Conservation (phyloP, 1,140 invertebrate genomes). For the Holcopasites calliopsidis region DNA sequence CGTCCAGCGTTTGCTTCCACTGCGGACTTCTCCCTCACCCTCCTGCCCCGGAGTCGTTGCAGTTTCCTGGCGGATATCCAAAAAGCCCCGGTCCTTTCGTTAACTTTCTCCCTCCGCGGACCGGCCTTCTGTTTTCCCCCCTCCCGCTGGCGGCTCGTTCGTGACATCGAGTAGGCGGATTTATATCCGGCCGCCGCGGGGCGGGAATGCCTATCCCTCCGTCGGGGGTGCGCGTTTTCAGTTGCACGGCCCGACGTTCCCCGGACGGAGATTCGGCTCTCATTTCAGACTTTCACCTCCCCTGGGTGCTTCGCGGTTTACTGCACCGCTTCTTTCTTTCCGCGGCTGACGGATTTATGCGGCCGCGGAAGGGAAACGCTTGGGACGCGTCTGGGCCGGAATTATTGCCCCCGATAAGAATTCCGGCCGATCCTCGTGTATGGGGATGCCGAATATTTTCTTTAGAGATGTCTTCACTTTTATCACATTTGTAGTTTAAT, state of each 20-base stretch:
- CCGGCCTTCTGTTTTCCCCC: not conserved
- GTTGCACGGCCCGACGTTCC: constrained; percentile 24
- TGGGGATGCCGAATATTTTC: too few relatives aligned
- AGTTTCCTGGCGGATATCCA: constrained; percentile 45
- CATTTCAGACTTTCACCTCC: constrained; percentile 7
- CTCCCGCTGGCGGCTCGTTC: not conserved
- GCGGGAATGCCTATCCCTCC: constrained; percentile 18
- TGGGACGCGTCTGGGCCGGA: not conserved
- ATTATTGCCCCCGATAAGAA: too few relatives aligned
- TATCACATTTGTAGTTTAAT: too few relatives aligned
- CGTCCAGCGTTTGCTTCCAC: not conserved
- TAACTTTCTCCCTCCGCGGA: constrained; percentile 17
- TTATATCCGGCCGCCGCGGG: constrained; percentile 46
- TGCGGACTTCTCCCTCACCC: constrained; percentile 10
- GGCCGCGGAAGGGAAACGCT: not conserved
- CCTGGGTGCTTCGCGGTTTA: constrained; percentile 12
- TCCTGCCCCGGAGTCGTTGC: not conserved
- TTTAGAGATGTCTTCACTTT: too few relatives aligned
- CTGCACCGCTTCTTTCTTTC: constrained; percentile 33
- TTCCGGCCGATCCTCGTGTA: too few relatives aligned
- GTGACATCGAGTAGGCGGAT: constrained; percentile 46
- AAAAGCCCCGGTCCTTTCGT: constrained; percentile 38
- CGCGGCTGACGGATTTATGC: constrained; percentile 31
- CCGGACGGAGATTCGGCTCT: constrained; percentile 7
- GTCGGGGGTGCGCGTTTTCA: constrained; percentile 35